Percentiles rank a stretch among this genome's conserved stretches.
phyloP scores from a whole-genome alignment of 2,888 invertebrate genomes.

The Phytoseiulus persimilis region DNA sequence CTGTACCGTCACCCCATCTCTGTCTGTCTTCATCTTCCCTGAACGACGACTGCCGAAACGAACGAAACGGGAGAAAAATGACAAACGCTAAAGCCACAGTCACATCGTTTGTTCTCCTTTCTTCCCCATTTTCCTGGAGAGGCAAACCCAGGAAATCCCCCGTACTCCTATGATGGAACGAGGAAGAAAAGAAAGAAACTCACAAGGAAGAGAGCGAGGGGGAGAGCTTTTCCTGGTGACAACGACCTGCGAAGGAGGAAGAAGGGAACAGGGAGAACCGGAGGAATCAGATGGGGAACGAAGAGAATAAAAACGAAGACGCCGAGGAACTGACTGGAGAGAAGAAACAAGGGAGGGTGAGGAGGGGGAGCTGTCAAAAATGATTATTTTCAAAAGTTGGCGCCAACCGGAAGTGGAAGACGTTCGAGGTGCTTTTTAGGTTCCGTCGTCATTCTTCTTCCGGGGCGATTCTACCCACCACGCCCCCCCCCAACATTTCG shows the following conservation, averaged over 20 bases:
- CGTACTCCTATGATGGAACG: neutral
- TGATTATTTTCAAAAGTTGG: neutral
- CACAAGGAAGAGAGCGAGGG: neutral
- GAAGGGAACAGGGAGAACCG: neutral
- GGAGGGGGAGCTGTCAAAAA: neutral
- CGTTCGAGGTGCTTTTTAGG: neutral
- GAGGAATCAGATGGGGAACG: neutral
- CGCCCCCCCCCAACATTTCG: too few species aligned
- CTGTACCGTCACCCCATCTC: neutral
- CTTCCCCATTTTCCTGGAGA: neutral
- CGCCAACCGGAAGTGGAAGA: neutral
- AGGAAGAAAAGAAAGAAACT: neutral
- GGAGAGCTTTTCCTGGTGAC: neutral
- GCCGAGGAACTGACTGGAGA: neutral
- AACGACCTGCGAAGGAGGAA: neutral
- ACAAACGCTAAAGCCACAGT: constrained; percentile 5
- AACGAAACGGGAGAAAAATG: neutral
- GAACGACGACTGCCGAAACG: neutral
- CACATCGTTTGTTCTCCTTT: constrained; percentile 5
- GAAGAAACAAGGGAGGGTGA: neutral
- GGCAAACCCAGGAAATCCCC: neutral
- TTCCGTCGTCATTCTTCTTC: neutral
- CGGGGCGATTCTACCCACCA: too few species aligned
- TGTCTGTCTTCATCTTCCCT: neutral
- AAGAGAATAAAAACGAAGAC: neutral